phyloP scores from a whole-genome alignment of 2,113 vertebrate species.

The Phaethornis superciliosus region DNA sequence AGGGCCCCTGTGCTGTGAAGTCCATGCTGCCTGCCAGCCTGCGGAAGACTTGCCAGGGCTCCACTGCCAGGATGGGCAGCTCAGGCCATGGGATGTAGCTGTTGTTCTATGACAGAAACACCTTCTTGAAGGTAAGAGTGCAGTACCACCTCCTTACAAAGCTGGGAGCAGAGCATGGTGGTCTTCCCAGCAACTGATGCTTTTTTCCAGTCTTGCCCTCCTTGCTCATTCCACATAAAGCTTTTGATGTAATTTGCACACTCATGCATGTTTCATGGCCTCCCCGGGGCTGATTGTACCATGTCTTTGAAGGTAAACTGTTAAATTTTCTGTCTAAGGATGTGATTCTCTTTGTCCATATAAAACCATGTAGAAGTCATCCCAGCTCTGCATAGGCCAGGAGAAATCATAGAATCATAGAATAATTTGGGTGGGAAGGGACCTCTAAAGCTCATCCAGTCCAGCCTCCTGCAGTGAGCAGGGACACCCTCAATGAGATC shows the following conservation, averaged over 20 bases:
- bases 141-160: background rate
- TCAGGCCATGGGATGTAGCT: background rate
- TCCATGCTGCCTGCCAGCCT: background rate
- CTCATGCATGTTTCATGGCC: background rate
- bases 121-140: background rate
- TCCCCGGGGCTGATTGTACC: background rate
- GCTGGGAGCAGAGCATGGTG: background rate
- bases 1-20: background rate
- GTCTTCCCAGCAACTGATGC: background rate
- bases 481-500: too few species aligned
- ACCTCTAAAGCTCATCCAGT: too few species aligned
- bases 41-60: background rate
- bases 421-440: too few species aligned
- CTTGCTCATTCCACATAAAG: rapidly evolving
- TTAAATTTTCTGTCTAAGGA: background rate
- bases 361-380: background rate
- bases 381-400: background rate
- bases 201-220: background rate
- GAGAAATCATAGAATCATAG: background rate
- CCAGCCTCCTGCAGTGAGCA: too few species aligned
- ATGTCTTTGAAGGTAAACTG: background rate
- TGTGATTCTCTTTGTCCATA: background rate
- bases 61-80: rapidly evolving
- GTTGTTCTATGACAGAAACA: background rate
- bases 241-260: background rate